These are phyloP conservation scores for Scotopteryx bipunctaria DNA, from an alignment of 2,888 invertebrate genomes.

Conservation along the genomic window DNA sequence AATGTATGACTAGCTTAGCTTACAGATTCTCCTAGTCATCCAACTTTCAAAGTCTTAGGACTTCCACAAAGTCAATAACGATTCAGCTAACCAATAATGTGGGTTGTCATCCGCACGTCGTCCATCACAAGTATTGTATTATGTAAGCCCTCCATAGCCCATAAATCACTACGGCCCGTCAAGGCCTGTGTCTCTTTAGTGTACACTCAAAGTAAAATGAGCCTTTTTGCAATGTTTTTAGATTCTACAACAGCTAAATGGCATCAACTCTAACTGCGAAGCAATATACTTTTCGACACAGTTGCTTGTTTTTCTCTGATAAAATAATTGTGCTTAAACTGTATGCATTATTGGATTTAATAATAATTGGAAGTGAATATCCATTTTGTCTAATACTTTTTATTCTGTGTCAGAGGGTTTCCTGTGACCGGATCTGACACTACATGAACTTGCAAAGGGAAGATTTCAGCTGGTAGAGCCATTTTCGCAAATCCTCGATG, in stretches of 20 bases:
- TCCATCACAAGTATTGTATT: conserved; percentile 64
- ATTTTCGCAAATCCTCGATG: conserved; percentile 62
- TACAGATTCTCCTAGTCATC: conserved; percentile 6
- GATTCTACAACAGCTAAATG: no score
- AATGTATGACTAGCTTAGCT: background rate
- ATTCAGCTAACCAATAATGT: conserved; percentile 59
- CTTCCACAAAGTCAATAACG: conserved; percentile 44
- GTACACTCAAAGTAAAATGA: conserved; percentile 3
- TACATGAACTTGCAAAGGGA: conserved; percentile 65
- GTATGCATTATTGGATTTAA: no score
- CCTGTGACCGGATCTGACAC: conserved; percentile 58
- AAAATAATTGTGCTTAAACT: no score
- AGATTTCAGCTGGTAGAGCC: conserved; percentile 55
- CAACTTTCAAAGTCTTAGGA: conserved; percentile 16
- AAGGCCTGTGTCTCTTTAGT: conserved; percentile 24
- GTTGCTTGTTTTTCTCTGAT: no score
- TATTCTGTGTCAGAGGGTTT: conserved; percentile 21
- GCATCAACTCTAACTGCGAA: no score
- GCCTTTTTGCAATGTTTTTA: background rate
- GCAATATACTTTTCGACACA: no score
- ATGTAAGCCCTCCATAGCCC: conserved; percentile 41
- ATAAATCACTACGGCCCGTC: conserved; percentile 66
- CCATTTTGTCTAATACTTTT: no score
- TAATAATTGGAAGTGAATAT: no score
- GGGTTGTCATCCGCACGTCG: conserved; percentile 52